phyloP scores from a whole-genome alignment of 2,888 invertebrate species.

The Catocala sponsa region DNA sequence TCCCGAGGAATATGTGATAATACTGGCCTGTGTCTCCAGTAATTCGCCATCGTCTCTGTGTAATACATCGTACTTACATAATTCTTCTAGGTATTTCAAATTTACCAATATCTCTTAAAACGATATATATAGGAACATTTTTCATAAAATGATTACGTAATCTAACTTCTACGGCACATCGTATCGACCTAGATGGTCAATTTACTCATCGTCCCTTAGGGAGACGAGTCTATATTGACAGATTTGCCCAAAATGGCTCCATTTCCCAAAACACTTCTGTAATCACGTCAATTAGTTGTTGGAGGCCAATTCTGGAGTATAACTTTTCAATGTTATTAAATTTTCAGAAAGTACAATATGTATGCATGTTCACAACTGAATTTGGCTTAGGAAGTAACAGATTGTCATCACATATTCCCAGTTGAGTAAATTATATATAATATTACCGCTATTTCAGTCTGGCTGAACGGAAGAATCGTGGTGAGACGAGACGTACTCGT shows the following conservation, averaged over 20 bases:
- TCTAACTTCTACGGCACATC: not conserved
- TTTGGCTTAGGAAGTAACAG: not conserved
- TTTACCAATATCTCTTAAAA: too few relatives aligned
- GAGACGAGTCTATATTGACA: too few relatives aligned
- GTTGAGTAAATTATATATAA: conserved; percentile 19
- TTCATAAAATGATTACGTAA: not conserved
- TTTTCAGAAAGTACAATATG: too few relatives aligned
- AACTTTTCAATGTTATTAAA: too few relatives aligned
- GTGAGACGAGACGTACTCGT: conserved; percentile 16
- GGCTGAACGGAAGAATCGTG: conserved; percentile 62
- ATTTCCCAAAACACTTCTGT: too few relatives aligned
- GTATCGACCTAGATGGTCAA: too few relatives aligned
- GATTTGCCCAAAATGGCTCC: too few relatives aligned
- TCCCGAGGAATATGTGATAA: conserved; percentile 48
- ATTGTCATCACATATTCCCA: conserved; percentile 57
- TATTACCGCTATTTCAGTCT: conserved; percentile 68
- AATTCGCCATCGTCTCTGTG: too few relatives aligned
- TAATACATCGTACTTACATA: not conserved
- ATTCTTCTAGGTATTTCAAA: too few relatives aligned
- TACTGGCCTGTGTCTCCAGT: not conserved
- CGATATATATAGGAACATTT: conserved; percentile 1
- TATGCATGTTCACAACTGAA: not conserved
- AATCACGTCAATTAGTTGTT: too few relatives aligned
- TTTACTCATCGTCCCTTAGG: too few relatives aligned
- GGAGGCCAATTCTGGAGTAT: too few relatives aligned